These are phyloP conservation scores for Heliconius hermathena DNA, from an alignment of 1,140 invertebrate species.

Conservation along the genomic window DNA sequence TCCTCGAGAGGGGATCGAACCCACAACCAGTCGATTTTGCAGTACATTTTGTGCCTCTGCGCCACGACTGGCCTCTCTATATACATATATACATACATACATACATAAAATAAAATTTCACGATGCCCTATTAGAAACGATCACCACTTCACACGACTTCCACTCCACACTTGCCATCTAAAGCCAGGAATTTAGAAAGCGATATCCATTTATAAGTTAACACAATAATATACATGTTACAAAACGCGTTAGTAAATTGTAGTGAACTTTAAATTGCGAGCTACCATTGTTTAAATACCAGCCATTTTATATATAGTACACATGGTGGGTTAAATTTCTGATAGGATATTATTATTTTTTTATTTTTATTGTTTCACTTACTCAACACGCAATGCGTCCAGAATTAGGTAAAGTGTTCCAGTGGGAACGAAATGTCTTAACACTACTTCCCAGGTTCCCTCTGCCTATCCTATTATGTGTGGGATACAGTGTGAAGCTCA, in stretches of 20 bases:
- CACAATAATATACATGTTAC: slow-evolving; percentile 48
- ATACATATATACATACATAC: too few relatives aligned
- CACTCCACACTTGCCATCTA: slow-evolving; percentile 11
- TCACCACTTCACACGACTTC: slow-evolving; percentile 3
- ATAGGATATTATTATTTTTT: neutral
- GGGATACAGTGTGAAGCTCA: too few relatives aligned
- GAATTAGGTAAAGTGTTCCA: neutral
- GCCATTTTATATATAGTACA: slow-evolving; percentile 46
- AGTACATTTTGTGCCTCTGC: too few relatives aligned
- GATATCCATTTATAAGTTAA: slow-evolving; percentile 39
- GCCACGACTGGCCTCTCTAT: too few relatives aligned
- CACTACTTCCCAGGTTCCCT: too few relatives aligned
- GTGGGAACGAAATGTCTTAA: too few relatives aligned
- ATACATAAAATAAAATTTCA: neutral
- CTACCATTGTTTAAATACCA: slow-evolving; percentile 66
- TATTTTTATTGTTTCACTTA: neutral
- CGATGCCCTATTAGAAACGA: neutral
- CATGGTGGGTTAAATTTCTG: neutral
- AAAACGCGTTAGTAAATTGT: slow-evolving; percentile 52
- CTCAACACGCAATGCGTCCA: too few relatives aligned
- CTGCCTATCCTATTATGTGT: too few relatives aligned
- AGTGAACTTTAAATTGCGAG: slow-evolving; percentile 52
- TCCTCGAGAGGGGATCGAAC: too few relatives aligned
- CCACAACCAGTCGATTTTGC: too few relatives aligned
- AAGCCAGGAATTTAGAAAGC: slow-evolving; percentile 29